phyloP scores from a whole-genome alignment of 2,888 invertebrate species.

The Toxonevra muliebris region DNA sequence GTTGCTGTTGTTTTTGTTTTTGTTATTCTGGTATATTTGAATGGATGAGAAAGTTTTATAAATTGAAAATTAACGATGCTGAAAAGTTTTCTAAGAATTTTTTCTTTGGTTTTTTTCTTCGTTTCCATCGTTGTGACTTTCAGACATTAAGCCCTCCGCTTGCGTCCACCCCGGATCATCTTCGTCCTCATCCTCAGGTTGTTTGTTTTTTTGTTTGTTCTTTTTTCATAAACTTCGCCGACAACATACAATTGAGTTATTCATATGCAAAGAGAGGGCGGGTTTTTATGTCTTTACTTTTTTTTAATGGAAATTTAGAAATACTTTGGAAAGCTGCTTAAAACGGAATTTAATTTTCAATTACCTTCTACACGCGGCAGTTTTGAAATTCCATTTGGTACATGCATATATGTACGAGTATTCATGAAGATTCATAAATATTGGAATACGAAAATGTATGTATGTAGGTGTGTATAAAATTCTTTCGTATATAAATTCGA shows the following conservation, averaged over 20 bases:
- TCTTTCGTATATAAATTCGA: no score
- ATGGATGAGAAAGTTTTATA: slow-evolving; percentile 50
- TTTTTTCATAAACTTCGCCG: background rate
- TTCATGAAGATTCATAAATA: no score
- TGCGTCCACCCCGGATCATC: slow-evolving; percentile 3
- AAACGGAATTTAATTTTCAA: slow-evolving; percentile 22
- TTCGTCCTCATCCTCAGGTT: slow-evolving; percentile 8
- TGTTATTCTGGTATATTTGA: background rate
- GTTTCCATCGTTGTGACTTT: slow-evolving; percentile 34
- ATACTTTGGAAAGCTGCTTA: slow-evolving; percentile 31
- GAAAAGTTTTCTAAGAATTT: slow-evolving; percentile 44
- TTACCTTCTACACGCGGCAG: slow-evolving; percentile 2
- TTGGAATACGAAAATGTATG: no score
- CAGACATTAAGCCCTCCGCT: slow-evolving; percentile 38
- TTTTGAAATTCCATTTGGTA: slow-evolving; percentile 3
- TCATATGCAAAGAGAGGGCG: slow-evolving; percentile 32
- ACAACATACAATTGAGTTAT: slow-evolving; percentile 8
- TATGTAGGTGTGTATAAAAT: no score
- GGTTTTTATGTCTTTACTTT: slow-evolving; percentile 35
- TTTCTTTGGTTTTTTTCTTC: slow-evolving; percentile 16
- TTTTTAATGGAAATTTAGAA: slow-evolving; percentile 44
- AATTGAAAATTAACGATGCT: slow-evolving; percentile 56
- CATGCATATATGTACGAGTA: no score
- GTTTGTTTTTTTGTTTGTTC: slow-evolving; percentile 23
- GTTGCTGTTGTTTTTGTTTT: slow-evolving; percentile 8